Evolutionary conservation across 2,113 vertebrate genomes (phyloP).

Genomic region (Podarcis muralis): DNA sequence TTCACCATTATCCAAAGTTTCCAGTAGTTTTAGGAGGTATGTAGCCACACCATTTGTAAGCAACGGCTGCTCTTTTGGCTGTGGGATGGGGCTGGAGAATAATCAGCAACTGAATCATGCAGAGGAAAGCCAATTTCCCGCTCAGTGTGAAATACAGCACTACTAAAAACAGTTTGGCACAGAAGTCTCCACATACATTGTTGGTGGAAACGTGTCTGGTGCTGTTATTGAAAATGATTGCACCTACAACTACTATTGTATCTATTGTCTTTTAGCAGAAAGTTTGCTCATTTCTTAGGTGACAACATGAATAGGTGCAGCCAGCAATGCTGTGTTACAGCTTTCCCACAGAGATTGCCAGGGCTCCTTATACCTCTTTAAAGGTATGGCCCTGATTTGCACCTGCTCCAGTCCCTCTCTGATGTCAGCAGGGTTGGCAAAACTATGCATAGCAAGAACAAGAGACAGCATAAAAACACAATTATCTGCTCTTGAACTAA

Average conservation of each 20-base stretch:
- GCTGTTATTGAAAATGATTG: neutral
- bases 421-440: neutral
- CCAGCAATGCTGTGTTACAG: neutral
- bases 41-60: neutral
- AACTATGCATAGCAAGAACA: neutral
- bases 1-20: neutral
- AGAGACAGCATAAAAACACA: neutral
- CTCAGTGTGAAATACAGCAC: neutral
- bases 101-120: neutral
- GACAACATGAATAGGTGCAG: neutral
- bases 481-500: neutral
- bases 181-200: neutral
- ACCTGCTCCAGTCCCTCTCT: neutral
- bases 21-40: neutral
- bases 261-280: neutral
- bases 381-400: neutral
- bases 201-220: neutral
- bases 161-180: neutral
- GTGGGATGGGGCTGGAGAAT: neutral
- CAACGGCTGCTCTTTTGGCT: neutral
- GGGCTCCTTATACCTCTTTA: neutral
- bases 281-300: neutral
- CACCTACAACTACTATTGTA: neutral
- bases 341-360: neutral
- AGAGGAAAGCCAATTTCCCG: neutral